A percentile compares a stretch with the other conserved stretches of the same genome.
Conservation (phyloP, 2,113 vertebrate genomes). For the Perca fluviatilis region DNA sequence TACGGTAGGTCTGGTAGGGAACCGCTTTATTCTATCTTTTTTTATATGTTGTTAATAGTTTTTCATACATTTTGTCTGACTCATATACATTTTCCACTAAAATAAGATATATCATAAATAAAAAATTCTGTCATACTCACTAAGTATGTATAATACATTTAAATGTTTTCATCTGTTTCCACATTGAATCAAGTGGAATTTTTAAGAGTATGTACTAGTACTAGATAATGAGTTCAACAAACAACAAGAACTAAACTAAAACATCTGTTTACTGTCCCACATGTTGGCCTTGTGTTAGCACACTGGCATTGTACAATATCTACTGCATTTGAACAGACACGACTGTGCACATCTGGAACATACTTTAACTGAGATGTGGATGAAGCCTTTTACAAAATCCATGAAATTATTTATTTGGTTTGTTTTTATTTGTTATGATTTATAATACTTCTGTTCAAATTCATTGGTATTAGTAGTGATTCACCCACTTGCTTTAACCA, state of each 20-base stretch:
- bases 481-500: slow-evolving; percentile 75
- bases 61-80: slow-evolving; percentile 80
- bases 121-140: slow-evolving; percentile 55
- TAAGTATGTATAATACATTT: slow-evolving; percentile 66
- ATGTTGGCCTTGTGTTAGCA: slow-evolving; percentile 39
- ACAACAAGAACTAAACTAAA: neutral
- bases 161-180: slow-evolving; percentile 75
- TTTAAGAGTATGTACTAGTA: slow-evolving; percentile 15
- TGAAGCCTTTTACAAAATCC: slow-evolving; percentile 26
- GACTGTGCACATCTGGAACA: slow-evolving; percentile 30
- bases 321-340: slow-evolving; percentile 36
- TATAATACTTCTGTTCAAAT: slow-evolving; percentile 64
- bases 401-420: slow-evolving; percentile 49
- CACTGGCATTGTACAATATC: slow-evolving; percentile 29
- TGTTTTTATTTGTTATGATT: slow-evolving; percentile 60
- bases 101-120: slow-evolving; percentile 56
- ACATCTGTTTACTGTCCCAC: slow-evolving; percentile 4
- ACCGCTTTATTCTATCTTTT: slow-evolving; percentile 75
- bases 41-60: slow-evolving; percentile 77
- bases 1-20: slow-evolving; percentile 88
- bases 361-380: slow-evolving; percentile 31
- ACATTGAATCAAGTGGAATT: slow-evolving; percentile 60
- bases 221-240: slow-evolving; percentile 12
- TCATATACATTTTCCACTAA: slow-evolving; percentile 71
- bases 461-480: slow-evolving; percentile 60